These are phyloP conservation scores for Desmodus rotundus DNA, from an alignment of 2,113 vertebrate species.

Conservation along the genomic window DNA sequence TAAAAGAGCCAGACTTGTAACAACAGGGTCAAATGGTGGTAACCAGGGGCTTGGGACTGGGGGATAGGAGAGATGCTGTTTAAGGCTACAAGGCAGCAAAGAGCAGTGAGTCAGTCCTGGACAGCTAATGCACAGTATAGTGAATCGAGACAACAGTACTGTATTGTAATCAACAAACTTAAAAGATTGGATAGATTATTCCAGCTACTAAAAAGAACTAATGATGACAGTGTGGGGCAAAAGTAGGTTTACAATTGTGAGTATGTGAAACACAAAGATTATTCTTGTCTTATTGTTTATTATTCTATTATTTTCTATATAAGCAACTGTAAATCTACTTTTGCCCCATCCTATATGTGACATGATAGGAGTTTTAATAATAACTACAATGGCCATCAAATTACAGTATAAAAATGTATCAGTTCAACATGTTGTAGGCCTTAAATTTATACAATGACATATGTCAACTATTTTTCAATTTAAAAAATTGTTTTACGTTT, in stretches of 20 bases:
- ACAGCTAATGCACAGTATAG: background rate
- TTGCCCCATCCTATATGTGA: background rate
- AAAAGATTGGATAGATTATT: background rate
- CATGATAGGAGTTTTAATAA: background rate
- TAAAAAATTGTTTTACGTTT: background rate
- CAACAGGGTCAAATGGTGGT: background rate
- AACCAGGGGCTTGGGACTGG: background rate
- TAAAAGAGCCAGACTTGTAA: background rate
- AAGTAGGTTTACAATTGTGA: background rate
- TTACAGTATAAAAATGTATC: background rate
- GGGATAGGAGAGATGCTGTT: background rate
- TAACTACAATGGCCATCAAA: background rate
- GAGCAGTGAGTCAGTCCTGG: background rate
- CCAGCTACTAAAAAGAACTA: background rate
- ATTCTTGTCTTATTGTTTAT: background rate
- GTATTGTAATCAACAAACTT: background rate
- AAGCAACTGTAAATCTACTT: background rate
- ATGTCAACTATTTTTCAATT: background rate
- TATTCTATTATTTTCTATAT: background rate
- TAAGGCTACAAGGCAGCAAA: background rate
- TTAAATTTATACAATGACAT: background rate
- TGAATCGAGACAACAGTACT: background rate
- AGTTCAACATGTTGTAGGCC: background rate
- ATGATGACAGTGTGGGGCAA: background rate
- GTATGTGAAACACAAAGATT: background rate